Evolutionary conservation across 2,113 vertebrate species (phyloP), one percentile per base, ranked within the genome.

Genomic region (Stegastes partitus): DNA sequence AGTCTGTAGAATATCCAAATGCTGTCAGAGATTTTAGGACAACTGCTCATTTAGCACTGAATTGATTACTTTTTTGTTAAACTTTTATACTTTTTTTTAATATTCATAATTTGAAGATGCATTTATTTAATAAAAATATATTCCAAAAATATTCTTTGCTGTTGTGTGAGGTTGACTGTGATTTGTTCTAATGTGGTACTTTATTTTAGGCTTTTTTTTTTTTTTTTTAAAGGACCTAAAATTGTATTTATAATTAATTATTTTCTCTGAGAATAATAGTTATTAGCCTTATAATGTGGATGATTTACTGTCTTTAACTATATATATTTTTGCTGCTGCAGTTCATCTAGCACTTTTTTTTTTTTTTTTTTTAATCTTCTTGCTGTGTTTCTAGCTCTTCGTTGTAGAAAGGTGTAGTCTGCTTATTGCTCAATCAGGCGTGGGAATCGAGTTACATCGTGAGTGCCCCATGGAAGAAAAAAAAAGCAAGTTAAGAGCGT

Each of bases 371-470:
- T 42, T 31, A 18, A 45, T 73, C 34, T 49, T 56, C 9, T 22
- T 25, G 44, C n/a, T 58, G 23, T 68, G 50, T 64, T 61, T 72
- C 31, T 34, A 73, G 28, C 34, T 23, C 11, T 34, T 14, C 54
- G 3, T 0, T 26, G 58, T 9, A 4, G 57, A 64, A 77, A 81
- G 59, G 68, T 83, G 78, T 50, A 58, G 67, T 57, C 75, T 80
- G 53, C 51, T 54, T 81, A 77, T 91, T 75, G 89, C 87, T 89
- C 84, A 82, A 85, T 54, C 77, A 85, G 79, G 72, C 90, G 87
- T 93, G 91, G 93, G 91, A 93, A 93, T 84, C 75, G 34, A 81
- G 82, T 80, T 82, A 83, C 87, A 76, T 68, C 54, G 68, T 4
- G 28, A 19, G 21, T 34, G 68, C 64, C 74, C 78, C 74, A 78